Evolutionary conservation across 2,797 vertebrate species (phyloP).

Genomic region (Siniperca undulata): DNA sequence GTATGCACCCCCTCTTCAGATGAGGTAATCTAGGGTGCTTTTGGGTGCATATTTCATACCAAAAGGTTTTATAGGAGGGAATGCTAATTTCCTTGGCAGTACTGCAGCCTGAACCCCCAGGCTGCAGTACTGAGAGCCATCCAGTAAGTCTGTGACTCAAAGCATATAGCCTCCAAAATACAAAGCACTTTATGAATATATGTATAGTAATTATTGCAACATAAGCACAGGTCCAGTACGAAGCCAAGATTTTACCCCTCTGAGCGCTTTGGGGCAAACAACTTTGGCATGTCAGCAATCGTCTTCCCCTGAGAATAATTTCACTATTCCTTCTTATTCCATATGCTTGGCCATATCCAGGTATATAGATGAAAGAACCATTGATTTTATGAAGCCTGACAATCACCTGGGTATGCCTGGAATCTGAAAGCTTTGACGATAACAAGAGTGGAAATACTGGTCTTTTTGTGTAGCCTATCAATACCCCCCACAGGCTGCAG

Average conservation of each 20-base stretch:
- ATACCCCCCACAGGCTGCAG: slow-evolving; percentile 52
- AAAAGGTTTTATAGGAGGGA: slow-evolving; percentile 43
- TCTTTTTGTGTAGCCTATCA: slow-evolving; percentile 45
- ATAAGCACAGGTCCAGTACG: slow-evolving; percentile 38
- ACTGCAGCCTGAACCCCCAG: slow-evolving; percentile 41
- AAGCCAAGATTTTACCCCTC: slow-evolving; percentile 70
- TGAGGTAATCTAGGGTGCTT: slow-evolving; percentile 44
- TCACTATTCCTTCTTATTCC: slow-evolving; percentile 43
- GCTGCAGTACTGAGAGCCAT: slow-evolving; percentile 28
- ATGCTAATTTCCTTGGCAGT: slow-evolving; percentile 61
- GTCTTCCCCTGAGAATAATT: slow-evolving; percentile 33
- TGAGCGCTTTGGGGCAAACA: slow-evolving; percentile 64
- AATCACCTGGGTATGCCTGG: slow-evolving; percentile 54
- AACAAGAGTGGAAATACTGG: slow-evolving; percentile 58
- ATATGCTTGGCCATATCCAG: slow-evolving; percentile 45
- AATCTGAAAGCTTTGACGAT: slow-evolving; percentile 46
- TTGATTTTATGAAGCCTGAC: slow-evolving; percentile 76
- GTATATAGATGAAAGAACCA: slow-evolving; percentile 37
- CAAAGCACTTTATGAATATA: slow-evolving; percentile 69
- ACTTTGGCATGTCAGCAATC: slow-evolving; percentile 66
- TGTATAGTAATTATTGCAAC: slow-evolving; percentile 68
- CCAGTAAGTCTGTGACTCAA: slow-evolving; percentile 47
- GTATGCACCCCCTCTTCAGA: slow-evolving; percentile 1
- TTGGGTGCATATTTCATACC: slow-evolving; percentile 48
- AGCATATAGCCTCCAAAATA: slow-evolving; percentile 43